phyloP scores from a whole-genome alignment of 2,113 vertebrate genomes.

The Hemicordylus capensis region DNA sequence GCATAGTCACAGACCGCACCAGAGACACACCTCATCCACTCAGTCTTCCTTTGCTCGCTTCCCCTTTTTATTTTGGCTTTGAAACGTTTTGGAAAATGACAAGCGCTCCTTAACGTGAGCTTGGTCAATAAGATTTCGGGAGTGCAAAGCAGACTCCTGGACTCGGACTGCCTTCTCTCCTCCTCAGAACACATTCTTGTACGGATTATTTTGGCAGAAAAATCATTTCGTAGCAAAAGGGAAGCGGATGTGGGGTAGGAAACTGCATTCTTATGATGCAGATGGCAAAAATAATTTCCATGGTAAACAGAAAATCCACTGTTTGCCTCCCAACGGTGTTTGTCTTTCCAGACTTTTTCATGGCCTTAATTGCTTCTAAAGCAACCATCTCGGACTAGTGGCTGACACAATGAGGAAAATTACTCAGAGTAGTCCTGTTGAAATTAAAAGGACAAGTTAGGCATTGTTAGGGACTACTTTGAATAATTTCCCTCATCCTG shows the following conservation, averaged over 20 bases:
- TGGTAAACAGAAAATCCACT: slow-evolving; percentile 61
- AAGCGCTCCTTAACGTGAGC: slow-evolving; percentile 15
- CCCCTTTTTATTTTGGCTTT: slow-evolving; percentile 38
- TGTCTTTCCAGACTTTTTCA: slow-evolving; percentile 52
- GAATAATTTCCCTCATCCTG: too few relatives aligned
- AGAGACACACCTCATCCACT: slow-evolving; percentile 22
- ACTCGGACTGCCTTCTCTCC: slow-evolving; percentile 45
- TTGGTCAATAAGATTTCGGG: slow-evolving; percentile 43
- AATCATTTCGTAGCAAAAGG: slow-evolving; percentile 54
- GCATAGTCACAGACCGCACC: background rate
- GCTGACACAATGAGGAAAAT: too few relatives aligned
- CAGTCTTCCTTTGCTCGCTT: slow-evolving; percentile 27
- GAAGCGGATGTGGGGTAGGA: slow-evolving; percentile 44
- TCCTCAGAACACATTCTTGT: slow-evolving; percentile 59
- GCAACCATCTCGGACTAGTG: background rate
- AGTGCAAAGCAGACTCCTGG: slow-evolving; percentile 46
- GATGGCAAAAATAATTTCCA: background rate
- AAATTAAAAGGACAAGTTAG: too few relatives aligned
- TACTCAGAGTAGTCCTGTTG: too few relatives aligned
- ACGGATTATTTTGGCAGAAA: slow-evolving; percentile 65
- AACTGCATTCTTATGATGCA: slow-evolving; percentile 50
- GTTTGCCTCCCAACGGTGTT: slow-evolving; percentile 48
- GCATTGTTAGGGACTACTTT: too few relatives aligned
- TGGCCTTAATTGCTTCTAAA: slow-evolving; percentile 36
- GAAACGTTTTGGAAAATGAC: slow-evolving; percentile 27